Conservation (phyloP, 2,797 vertebrate genomes). For the Odontamblyopus rebecca region DNA sequence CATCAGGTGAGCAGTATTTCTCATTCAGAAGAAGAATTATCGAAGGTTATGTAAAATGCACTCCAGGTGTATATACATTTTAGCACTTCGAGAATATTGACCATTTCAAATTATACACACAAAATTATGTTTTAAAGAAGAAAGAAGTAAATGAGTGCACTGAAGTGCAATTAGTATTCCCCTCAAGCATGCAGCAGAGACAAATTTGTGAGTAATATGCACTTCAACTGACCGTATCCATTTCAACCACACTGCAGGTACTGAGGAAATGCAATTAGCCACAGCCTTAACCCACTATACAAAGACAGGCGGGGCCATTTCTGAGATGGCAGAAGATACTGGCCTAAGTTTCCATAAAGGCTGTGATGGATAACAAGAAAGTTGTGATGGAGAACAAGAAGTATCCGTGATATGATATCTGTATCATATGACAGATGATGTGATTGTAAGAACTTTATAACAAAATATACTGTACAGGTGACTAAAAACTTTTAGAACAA, state of each 20-base stretch:
- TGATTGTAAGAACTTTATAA: not conserved
- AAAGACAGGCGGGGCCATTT: not conserved
- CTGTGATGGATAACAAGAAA: not conserved
- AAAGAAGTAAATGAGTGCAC: not conserved
- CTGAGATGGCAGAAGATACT: conserved; percentile 1
- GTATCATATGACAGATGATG: not conserved
- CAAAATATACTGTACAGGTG: not conserved
- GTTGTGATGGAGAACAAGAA: not conserved
- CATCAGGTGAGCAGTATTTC: not conserved
- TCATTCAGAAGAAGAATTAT: not conserved
- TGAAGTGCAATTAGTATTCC: conserved; percentile 2
- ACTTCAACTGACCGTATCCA: conserved; percentile 31
- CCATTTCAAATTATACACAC: not conserved
- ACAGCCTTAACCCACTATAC: conserved; percentile 3
- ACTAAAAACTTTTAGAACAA: not conserved
- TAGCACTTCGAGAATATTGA: not conserved
- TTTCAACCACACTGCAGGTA: conserved; percentile 19
- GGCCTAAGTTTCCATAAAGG: not conserved
- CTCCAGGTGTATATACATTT: not conserved
- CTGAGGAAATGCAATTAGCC: conserved; percentile 18
- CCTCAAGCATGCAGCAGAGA: conserved; percentile 6
- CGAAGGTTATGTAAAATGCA: not conserved
- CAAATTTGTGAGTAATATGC: conserved; percentile 21
- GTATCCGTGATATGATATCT: not conserved
- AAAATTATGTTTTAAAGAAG: not conserved